phyloP scores from a whole-genome alignment of 2,888 invertebrate genomes.

The Aplocera efformata region DNA sequence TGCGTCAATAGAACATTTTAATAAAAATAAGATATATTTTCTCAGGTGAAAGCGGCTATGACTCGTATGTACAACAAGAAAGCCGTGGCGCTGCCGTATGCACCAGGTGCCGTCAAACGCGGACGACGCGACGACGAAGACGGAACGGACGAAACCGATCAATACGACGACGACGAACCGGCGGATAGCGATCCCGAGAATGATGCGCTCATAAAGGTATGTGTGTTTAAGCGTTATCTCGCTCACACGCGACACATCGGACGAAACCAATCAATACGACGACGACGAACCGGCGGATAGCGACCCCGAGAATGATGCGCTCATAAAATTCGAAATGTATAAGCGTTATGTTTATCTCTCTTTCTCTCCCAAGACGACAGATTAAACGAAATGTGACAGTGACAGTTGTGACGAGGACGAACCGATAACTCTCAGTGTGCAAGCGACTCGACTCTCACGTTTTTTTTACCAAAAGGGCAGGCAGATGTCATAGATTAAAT shows the following conservation, averaged over 20 bases:
- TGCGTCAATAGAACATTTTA: no score
- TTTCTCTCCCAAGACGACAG: constrained; percentile 31
- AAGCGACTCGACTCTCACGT: no score
- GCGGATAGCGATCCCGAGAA: constrained; percentile 83
- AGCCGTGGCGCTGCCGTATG: constrained; percentile 88
- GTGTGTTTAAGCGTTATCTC: background rate
- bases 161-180: constrained; percentile 66
- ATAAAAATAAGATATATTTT: no score
- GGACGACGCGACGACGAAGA: constrained; percentile 71
- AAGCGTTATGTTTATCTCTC: background rate
- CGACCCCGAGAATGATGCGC: constrained; percentile 84
- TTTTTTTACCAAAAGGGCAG: no score
- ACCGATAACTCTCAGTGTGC: constrained; percentile 32
- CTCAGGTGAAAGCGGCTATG: constrained; percentile 96
- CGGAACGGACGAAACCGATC: constrained; percentile 53
- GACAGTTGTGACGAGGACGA: constrained; percentile 58
- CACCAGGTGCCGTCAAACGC: constrained; percentile 82
- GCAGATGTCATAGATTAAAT: no score
- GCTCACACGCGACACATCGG: constrained; percentile 38
- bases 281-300: constrained; percentile 79
- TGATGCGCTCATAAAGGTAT: constrained; percentile 90
- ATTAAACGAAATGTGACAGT: constrained; percentile 51
- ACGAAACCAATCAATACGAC: constrained; percentile 57
- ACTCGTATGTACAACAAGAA: constrained; percentile 96
- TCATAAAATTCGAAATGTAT: constrained; percentile 90